Percentiles rank a stretch among this genome's conserved stretches.
Conservation (phyloP, 2,797 vertebrate species). For the Oreochromis grahami region DNA sequence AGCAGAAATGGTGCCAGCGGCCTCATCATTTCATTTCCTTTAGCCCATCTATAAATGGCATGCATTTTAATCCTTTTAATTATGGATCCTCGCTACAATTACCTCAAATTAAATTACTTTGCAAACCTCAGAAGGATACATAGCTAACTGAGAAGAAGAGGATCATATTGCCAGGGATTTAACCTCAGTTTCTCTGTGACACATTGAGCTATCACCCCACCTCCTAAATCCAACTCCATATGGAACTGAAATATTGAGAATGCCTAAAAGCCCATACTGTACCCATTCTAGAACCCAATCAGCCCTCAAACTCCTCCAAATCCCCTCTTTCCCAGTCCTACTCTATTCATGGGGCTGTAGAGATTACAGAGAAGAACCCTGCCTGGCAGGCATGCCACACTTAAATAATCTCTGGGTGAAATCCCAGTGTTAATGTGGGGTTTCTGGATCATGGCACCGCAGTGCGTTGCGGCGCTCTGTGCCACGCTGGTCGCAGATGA, state of each 20-base stretch:
- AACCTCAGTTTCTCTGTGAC: conserved; percentile 68
- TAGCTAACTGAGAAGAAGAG: conserved; percentile 62
- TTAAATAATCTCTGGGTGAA: conserved; percentile 77
- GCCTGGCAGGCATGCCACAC: conserved; percentile 75
- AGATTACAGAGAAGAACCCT: conserved; percentile 73
- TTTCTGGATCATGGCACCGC: conserved; percentile 70
- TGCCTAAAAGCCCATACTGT: conserved; percentile 65
- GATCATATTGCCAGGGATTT: conserved; percentile 71
- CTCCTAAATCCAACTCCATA: conserved; percentile 69
- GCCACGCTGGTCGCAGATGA: conserved; percentile 55
- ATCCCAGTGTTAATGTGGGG: conserved; percentile 75
- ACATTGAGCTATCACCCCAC: conserved; percentile 62
- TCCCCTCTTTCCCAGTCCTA: conserved; percentile 68
- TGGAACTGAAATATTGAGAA: conserved; percentile 72
- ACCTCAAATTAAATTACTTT: conserved; percentile 83
- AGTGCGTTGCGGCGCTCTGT: conserved; percentile 45
- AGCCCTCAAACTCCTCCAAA: conserved; percentile 68
- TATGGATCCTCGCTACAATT: conserved; percentile 79
- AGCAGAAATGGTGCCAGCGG: conserved; percentile 59
- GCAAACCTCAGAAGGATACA: conserved; percentile 82
- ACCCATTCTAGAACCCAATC: conserved; percentile 69
- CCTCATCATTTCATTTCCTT: conserved; percentile 69
- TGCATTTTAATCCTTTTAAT: conserved; percentile 82
- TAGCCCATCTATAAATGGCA: conserved; percentile 75
- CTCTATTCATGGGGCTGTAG: conserved; percentile 63